phyloP scores from a whole-genome alignment of 2,888 invertebrate species.

The Lepidocyrtinus sp. region DNA sequence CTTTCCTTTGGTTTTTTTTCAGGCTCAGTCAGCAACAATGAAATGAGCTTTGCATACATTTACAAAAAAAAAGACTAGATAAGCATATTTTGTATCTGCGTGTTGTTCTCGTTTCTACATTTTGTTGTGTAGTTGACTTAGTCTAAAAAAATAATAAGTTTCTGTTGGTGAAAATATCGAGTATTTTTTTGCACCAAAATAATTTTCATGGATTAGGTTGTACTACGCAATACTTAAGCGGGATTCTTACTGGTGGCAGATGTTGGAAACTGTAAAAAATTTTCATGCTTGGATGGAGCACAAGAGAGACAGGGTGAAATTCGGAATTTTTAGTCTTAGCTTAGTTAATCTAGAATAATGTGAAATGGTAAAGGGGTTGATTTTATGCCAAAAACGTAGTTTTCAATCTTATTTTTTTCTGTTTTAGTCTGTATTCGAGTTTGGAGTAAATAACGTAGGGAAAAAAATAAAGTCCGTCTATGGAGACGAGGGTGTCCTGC shows the following conservation, averaged over 20 bases:
- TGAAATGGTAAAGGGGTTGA: conserved; percentile 10
- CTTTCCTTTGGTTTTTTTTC: conserved; percentile 5
- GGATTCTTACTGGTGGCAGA: too few relatives aligned
- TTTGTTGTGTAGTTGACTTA: conserved; percentile 9
- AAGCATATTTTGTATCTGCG: not conserved
- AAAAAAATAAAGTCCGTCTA: not conserved
- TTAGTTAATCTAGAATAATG: too few relatives aligned
- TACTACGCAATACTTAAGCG: too few relatives aligned
- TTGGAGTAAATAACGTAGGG: not conserved
- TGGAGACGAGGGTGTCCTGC: not conserved
- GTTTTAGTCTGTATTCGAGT: too few relatives aligned
- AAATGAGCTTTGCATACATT: conserved; percentile 20
- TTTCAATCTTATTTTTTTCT: not conserved
- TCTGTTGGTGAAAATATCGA: too few relatives aligned
- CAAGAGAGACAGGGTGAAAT: not conserved
- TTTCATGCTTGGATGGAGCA: conserved; percentile 1
- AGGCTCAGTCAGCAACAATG: not conserved
- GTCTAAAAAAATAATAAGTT: too few relatives aligned
- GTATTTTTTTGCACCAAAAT: too few relatives aligned
- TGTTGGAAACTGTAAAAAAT: too few relatives aligned
- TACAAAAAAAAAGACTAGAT: not conserved
- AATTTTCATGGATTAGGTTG: too few relatives aligned
- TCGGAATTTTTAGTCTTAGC: too few relatives aligned
- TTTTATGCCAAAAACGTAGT: conserved; percentile 5
- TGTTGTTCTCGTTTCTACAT: not conserved